phyloP scores from a whole-genome alignment of 2,888 invertebrate species.

The Phaonia tiefii region DNA sequence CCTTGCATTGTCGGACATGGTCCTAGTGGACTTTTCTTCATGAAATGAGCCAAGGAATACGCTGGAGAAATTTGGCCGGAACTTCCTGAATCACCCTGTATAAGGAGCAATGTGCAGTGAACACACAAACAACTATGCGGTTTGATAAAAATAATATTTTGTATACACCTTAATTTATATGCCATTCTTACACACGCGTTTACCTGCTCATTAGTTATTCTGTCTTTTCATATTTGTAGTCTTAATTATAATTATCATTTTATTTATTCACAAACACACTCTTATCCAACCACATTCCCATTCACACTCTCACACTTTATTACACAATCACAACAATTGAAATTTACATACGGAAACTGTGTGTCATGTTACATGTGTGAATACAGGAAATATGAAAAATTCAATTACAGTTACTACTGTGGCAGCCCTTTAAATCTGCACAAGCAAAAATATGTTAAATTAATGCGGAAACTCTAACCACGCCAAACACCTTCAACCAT shows the following conservation, averaged over 20 bases:
- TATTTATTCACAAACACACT: constrained; percentile 9
- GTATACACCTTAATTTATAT: no score
- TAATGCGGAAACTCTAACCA: constrained; percentile 18
- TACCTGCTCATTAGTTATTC: constrained; percentile 29
- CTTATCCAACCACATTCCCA: background rate
- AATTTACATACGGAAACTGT: constrained; percentile 41
- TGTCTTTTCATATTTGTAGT: constrained; percentile 23
- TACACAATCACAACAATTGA: constrained; percentile 6
- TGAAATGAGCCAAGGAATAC: no score
- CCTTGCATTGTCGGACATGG: no score
- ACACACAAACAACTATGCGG: no score
- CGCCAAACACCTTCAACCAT: background rate
- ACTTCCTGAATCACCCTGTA: no score
- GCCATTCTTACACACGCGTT: constrained; percentile 24
- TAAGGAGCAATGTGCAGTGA: no score
- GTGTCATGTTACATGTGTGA: constrained; percentile 46
- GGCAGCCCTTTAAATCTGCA: constrained; percentile 13
- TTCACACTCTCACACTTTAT: background rate
- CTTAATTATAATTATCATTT: constrained; percentile 38
- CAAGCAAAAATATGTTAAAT: constrained; percentile 18
- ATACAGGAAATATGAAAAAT: constrained; percentile 50
- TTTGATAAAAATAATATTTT: no score
- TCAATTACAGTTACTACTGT: constrained; percentile 40
- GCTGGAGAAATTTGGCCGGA: no score
- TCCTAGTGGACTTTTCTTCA: no score